Base-by-base conservation (phyloP, 2,797 vertebrate genomes). In the Cichlasoma orientale region DNA sequence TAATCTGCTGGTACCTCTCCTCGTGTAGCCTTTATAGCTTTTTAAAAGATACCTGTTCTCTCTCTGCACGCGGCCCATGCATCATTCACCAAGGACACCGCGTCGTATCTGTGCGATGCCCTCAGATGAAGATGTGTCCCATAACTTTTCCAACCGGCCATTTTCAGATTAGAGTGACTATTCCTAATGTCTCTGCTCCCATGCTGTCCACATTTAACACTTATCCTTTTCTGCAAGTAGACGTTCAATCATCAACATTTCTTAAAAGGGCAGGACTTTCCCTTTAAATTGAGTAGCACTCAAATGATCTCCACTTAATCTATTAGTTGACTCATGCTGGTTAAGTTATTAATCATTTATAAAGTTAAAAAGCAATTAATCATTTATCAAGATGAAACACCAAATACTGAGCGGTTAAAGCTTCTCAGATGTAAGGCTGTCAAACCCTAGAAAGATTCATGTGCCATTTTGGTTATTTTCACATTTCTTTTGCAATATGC, bases 291-390 rank as follows among this genome's bases (percentile, higher is more conserved):
- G 16, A 63, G 36, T 10, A 3, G 41, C 0, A 4, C 41, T 36
- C 21, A 41, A 63, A 63, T 63, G 36, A 66, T 47, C 61, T 47
- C 44, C 14, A 44, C 59, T 44, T 47, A 47, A 66, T 47, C 61
- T 27, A 66, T 66, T 27, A 47, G 38, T 47, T 63, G 59, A 63
- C 38, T 47, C 61, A 23, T 0, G 44, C 1, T 44, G 4, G 1
- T 44, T 66, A 1, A 1, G 21, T 25, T 63, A 44, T 63, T 23
- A 63, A 63, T 63, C 59, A 18, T 63, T 63, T 44, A 63, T 41
- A 4, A 61, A 41, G 58, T 18, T 41, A 61, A 61, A 61, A 41
- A 61, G 58, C 21, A 41, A 23, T 61, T 5, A 41, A 61, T 61
- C 21, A 25, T 61, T 63, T 63, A 44, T 44, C 0, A 25, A 44